A percentile compares a stretch with the other conserved stretches of the same genome.
Evolutionary conservation across 2,113 vertebrate species (phyloP).

Genomic region (Entosphenus tridentatus): DNA sequence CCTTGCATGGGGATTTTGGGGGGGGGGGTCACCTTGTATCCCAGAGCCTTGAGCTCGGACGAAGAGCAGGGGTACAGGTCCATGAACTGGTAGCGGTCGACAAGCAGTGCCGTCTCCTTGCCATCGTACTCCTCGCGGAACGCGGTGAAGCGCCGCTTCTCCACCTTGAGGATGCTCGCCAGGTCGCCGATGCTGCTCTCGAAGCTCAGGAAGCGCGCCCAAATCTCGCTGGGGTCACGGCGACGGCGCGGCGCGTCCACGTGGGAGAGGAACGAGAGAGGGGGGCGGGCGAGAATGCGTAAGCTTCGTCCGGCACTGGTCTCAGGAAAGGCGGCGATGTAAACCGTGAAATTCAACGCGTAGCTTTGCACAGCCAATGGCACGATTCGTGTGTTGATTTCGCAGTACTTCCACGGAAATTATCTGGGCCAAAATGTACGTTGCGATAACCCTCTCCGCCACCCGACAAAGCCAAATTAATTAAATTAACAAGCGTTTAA

Average conservation of each 20-base stretch:
- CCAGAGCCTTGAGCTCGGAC: constrained; percentile 85
- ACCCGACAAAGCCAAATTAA: no score
- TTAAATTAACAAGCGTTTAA: no score
- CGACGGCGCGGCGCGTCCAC: no score
- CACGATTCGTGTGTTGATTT: no score
- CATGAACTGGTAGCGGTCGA: constrained; percentile 97
- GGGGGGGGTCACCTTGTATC: constrained; percentile 51
- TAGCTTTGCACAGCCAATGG: no score
- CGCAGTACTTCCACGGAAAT: no score
- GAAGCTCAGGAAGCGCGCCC: constrained; percentile 87
- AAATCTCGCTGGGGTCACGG: constrained; percentile 47
- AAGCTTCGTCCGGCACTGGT: background rate
- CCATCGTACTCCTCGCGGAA: constrained; percentile 96
- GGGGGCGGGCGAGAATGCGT: background rate
- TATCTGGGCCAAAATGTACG: no score
- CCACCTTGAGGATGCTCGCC: constrained; percentile 91
- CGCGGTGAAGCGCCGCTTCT: constrained; percentile 71
- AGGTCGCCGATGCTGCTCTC: constrained; percentile 96
- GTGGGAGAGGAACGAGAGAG: background rate
- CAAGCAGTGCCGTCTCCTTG: constrained; percentile 82
- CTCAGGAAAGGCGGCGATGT: no score
- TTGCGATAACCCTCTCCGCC: no score
- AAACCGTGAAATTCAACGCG: no score
- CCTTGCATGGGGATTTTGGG: no score
- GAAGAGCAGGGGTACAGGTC: constrained; percentile 85